Evolutionary conservation across 2,797 vertebrate species (phyloP).

Genomic region (Platyrinchus mystaceus): DNA sequence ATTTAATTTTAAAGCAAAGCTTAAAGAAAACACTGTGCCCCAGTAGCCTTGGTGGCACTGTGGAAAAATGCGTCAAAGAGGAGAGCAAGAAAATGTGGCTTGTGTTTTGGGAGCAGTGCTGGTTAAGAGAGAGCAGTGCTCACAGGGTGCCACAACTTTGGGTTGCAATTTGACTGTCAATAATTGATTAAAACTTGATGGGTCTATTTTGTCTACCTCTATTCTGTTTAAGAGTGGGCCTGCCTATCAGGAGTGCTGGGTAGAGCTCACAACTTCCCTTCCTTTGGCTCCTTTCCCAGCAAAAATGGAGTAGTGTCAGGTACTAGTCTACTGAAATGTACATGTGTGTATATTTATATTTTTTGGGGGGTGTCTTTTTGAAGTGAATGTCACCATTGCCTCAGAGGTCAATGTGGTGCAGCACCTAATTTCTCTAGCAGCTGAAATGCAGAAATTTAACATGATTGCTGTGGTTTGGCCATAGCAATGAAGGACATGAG

Average conservation of each 20-base stretch:
- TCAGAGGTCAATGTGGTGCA: not conserved
- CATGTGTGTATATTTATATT: not conserved
- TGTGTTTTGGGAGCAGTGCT: not conserved
- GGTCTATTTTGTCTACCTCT: not conserved
- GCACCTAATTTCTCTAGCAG: not conserved
- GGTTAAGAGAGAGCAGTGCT: not conserved
- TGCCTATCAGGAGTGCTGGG: not conserved
- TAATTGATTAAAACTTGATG: not conserved
- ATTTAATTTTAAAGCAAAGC: not conserved
- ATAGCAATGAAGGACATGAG: not conserved
- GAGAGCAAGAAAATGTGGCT: not conserved
- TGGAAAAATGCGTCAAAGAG: not conserved
- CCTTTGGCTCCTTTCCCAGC: not conserved
- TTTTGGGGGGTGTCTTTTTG: rapidly evolving
- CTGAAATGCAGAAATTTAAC: not conserved
- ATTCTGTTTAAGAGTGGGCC: not conserved
- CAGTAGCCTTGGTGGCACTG: not conserved
- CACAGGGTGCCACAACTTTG: rapidly evolving
- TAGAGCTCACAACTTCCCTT: not conserved
- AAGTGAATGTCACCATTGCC: not conserved
- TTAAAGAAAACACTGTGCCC: not conserved
- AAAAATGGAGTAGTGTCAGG: not conserved
- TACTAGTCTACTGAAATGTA: not conserved
- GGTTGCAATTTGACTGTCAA: not conserved
- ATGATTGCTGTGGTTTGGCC: not conserved